These are phyloP conservation scores for Enteromius paludinosus DNA, from an alignment of 2,797 vertebrate genomes.

Conservation along the genomic window DNA sequence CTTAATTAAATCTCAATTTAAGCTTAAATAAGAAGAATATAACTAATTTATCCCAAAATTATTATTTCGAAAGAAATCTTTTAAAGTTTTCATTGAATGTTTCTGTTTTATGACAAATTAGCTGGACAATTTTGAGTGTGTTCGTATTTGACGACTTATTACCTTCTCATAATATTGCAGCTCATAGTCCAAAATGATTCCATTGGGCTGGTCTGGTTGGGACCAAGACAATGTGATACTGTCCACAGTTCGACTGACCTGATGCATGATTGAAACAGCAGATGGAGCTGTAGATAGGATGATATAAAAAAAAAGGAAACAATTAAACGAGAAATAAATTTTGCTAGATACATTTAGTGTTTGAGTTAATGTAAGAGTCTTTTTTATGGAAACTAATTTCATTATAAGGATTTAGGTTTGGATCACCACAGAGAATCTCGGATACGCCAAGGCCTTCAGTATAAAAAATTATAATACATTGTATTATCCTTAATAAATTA, in stretches of 20 bases:
- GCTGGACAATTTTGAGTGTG: background rate
- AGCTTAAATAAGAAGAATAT: background rate
- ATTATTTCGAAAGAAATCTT: background rate
- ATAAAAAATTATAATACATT: background rate
- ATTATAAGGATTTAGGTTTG: constrained; percentile 12
- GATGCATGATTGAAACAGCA: constrained; percentile 95
- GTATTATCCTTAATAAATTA: background rate
- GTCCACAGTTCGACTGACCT: constrained; percentile 88
- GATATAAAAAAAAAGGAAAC: constrained; percentile 23
- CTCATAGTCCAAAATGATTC: constrained; percentile 95
- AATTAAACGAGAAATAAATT: constrained; percentile 34
- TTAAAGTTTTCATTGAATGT: background rate
- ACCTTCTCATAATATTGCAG: constrained; percentile 96
- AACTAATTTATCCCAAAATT: background rate
- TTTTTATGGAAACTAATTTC: background rate
- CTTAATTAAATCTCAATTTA: background rate
- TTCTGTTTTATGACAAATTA: constrained; percentile 3
- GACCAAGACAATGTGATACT: constrained; percentile 97
- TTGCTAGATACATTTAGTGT: constrained; percentile 8
- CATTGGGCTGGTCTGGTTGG: constrained; percentile 94
- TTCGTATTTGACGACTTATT: constrained; percentile 35
- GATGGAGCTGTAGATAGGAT: constrained; percentile 83
- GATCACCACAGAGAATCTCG: background rate
- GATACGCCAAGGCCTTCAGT: background rate
- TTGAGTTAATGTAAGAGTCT: background rate